A percentile compares a stretch with the other conserved stretches of the same genome.
Evolutionary conservation across 1,140 invertebrate genomes (phyloP).

Genomic region (Colletes latitarsis): DNA sequence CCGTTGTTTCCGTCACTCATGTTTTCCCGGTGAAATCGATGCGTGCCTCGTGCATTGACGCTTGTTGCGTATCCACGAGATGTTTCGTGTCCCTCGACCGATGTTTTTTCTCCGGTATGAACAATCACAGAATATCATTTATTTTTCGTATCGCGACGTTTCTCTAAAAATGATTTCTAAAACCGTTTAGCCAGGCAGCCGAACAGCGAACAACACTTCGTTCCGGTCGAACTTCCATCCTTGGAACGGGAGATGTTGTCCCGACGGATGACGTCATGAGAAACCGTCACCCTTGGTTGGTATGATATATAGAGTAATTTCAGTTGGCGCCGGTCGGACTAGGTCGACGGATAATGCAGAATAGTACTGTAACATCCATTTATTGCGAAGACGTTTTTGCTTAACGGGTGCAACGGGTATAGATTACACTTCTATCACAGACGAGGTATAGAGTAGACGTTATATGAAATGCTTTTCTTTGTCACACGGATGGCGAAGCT

Average conservation of each 20-base stretch:
- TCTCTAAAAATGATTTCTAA: neutral
- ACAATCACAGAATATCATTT: neutral
- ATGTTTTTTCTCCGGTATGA: neutral
- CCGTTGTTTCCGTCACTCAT: slow-evolving; percentile 39
- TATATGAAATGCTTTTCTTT: too few species aligned
- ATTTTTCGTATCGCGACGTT: neutral
- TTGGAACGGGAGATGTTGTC: slow-evolving; percentile 42
- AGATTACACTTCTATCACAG: too few species aligned
- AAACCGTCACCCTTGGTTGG: slow-evolving; percentile 1
- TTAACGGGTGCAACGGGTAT: too few species aligned
- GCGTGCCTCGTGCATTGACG: slow-evolving; percentile 46
- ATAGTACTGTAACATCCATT: too few species aligned
- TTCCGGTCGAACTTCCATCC: slow-evolving; percentile 23
- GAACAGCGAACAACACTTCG: neutral
- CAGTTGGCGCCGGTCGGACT: neutral
- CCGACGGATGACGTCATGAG: slow-evolving; percentile 47
- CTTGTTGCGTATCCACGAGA: slow-evolving; percentile 57
- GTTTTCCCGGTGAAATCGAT: slow-evolving; percentile 58
- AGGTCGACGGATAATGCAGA: neutral
- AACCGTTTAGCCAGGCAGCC: neutral
- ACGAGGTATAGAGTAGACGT: too few species aligned
- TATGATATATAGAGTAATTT: slow-evolving; percentile 37
- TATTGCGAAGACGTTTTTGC: too few species aligned
- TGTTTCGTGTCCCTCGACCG: neutral
- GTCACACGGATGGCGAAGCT: too few species aligned